These are phyloP conservation scores for Pantherophis alleghaniensis DNA, from an alignment of 2,797 vertebrate species.

Conservation along the genomic window DNA sequence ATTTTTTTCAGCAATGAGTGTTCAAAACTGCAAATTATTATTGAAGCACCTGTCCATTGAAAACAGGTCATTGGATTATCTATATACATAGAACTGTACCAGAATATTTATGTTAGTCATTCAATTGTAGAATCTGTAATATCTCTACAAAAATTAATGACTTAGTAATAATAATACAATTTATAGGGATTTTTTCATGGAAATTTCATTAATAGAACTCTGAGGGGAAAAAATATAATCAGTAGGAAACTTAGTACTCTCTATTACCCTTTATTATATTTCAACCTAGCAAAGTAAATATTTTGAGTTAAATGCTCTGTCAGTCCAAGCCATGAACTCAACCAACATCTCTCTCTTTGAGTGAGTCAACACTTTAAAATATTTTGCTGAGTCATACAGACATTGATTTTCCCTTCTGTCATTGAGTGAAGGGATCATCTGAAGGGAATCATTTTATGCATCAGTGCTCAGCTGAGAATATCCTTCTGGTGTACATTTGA, in stretches of 20 bases:
- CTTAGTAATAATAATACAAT: background rate
- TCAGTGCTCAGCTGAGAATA: background rate
- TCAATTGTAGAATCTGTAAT: constrained; percentile 21
- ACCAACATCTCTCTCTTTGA: background rate
- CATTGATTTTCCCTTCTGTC: background rate
- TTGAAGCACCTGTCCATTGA: background rate
- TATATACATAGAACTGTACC: constrained; percentile 34
- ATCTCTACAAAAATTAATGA: background rate
- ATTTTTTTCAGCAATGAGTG: constrained; percentile 5
- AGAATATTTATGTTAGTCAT: constrained; percentile 49
- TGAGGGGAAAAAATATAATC: background rate
- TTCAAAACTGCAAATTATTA: background rate
- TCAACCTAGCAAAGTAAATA: background rate
- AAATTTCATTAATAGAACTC: background rate
- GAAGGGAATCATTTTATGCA: background rate
- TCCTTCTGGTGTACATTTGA: background rate
- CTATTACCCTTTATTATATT: background rate
- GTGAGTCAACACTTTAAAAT: background rate
- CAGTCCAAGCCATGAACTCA: background rate
- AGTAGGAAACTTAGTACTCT: background rate
- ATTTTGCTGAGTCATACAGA: background rate
- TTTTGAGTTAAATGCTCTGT: background rate
- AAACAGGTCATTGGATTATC: background rate
- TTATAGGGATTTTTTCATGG: background rate
- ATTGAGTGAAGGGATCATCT: background rate